Conservation (phyloP, 1,140 invertebrate species). For the Gryllus bimaculatus region DNA sequence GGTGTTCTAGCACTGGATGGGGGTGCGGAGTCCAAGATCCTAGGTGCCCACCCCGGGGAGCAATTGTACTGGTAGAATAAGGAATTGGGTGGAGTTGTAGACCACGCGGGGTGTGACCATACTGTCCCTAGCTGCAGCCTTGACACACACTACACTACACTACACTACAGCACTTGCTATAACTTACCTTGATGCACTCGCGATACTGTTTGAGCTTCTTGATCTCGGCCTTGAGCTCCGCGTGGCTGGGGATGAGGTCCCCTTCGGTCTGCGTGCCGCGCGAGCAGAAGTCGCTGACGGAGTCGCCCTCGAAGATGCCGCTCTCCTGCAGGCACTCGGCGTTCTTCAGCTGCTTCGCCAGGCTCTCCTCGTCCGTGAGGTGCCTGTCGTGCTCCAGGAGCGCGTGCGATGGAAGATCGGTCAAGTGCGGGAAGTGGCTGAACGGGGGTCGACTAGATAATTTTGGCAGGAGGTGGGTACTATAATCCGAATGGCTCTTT, state of each 20-base stretch:
- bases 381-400: conserved; percentile 29
- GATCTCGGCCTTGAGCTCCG: conserved; percentile 35
- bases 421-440: background rate
- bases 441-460: background rate
- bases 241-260: background rate
- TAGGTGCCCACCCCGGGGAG: too few relatives aligned
- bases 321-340: conserved; percentile 47
- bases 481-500: conserved; percentile 14
- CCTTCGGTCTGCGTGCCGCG: conserved; percentile 44
- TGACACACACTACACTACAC: background rate
- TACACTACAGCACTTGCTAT: conserved; percentile 30
- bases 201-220: conserved; percentile 45
- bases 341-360: conserved; percentile 30
- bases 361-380: conserved; percentile 31
- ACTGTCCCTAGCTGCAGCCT: too few relatives aligned
- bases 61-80: too few relatives aligned
- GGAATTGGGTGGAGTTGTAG: too few relatives aligned
- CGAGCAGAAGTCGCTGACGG: conserved; percentile 38
- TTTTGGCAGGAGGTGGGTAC: background rate
- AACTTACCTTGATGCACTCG: conserved; percentile 41
- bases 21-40: too few relatives aligned
- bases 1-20: too few relatives aligned
- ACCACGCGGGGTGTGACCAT: too few relatives aligned
- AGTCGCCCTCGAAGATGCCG: conserved; percentile 51
- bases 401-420: background rate